These are phyloP conservation scores for Hippocampus guttulatus DNA, from an alignment of 2,113 vertebrate genomes.

Conservation along the genomic window DNA sequence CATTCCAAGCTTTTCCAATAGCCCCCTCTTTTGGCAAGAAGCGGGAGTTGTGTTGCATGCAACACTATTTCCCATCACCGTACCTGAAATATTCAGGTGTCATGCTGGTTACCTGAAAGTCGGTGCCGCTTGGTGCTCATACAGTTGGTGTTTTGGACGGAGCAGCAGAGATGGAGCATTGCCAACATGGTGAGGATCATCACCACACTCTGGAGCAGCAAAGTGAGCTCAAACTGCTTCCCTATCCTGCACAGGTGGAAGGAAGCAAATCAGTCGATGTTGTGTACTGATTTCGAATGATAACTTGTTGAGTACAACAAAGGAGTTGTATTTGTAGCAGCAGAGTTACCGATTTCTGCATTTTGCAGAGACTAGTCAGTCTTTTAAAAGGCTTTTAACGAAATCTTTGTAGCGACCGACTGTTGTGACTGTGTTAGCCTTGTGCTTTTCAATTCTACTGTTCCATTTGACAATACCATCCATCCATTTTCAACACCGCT, in stretches of 20 bases:
- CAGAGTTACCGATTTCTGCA: no score
- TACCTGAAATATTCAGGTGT: background rate
- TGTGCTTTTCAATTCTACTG: no score
- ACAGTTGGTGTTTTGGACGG: constrained; percentile 65
- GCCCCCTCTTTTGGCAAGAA: constrained; percentile 65
- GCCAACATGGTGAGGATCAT: constrained; percentile 78
- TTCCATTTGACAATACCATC: no score
- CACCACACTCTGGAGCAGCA: constrained; percentile 78
- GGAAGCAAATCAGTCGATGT: background rate
- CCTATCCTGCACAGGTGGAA: constrained; percentile 67
- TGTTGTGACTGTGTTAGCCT: no score
- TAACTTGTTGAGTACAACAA: background rate
- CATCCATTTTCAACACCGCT: no score
- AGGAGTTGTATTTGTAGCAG: background rate
- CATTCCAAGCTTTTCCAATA: constrained; percentile 38
- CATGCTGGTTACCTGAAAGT: constrained; percentile 67
- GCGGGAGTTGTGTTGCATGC: constrained; percentile 4
- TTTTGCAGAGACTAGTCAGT: no score
- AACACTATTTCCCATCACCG: constrained; percentile 10
- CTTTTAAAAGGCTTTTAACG: no score
- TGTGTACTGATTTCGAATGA: background rate
- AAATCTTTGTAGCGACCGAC: no score
- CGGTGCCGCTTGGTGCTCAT: constrained; percentile 74
- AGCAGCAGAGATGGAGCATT: constrained; percentile 78
- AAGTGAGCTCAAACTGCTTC: constrained; percentile 77